These are phyloP conservation scores for Athalia rosae DNA, from an alignment of 2,888 invertebrate species.

Conservation along the genomic window DNA sequence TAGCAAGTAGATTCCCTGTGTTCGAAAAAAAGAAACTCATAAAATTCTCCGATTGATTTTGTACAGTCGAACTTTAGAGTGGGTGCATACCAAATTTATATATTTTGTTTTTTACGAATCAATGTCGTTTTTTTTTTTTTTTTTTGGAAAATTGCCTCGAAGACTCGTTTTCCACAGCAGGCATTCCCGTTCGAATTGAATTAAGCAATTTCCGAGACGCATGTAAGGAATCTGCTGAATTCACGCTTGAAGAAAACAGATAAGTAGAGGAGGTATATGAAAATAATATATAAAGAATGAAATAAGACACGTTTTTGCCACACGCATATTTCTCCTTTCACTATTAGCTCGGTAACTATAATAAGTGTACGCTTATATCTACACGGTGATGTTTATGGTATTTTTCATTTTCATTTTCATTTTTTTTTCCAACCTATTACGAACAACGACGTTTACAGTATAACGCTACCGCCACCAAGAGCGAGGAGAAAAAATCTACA, in stretches of 20 bases:
- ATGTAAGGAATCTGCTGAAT: conserved; percentile 21
- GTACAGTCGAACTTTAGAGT: no score
- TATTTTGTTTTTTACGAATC: no score
- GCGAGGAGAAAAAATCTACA: not conserved
- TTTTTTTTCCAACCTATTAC: conserved; percentile 23
- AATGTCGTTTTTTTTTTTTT: no score
- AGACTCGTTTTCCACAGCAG: no score
- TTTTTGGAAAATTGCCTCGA: not conserved
- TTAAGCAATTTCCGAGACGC: not conserved
- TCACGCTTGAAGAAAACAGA: conserved; percentile 27
- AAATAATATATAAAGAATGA: conserved; percentile 32
- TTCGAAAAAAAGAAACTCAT: no score
- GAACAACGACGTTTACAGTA: not conserved
- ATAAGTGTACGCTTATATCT: not conserved
- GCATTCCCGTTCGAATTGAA: not conserved
- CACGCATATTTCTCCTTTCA: conserved; percentile 38
- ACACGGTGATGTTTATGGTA: no score
- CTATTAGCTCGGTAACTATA: conserved; percentile 23
- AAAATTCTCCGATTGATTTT: no score
- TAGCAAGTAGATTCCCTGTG: no score
- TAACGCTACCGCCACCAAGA: not conserved
- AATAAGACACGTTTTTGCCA: conserved; percentile 37
- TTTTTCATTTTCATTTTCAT: no score
- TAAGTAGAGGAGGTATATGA: conserved; percentile 22
- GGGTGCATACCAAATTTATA: no score